phyloP scores from a whole-genome alignment of 2,797 vertebrate species.

The Enoplosus armatus region DNA sequence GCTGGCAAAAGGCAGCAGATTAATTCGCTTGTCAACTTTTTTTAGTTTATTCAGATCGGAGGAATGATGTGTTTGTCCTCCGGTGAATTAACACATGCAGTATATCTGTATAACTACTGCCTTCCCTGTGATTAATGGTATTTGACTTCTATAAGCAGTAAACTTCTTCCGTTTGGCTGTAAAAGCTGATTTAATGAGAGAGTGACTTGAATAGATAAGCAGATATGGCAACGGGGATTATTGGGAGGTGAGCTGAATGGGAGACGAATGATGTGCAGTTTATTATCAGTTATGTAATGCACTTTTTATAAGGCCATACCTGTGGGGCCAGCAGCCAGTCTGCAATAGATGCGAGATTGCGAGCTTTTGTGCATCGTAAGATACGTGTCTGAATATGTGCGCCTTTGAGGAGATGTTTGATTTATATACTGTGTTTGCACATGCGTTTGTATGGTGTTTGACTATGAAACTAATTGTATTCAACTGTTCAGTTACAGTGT shows the following conservation, averaged over 20 bases:
- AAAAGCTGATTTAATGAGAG: slow-evolving; percentile 72
- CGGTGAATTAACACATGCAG: slow-evolving; percentile 73
- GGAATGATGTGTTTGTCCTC: slow-evolving; percentile 71
- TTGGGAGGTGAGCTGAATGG: slow-evolving; percentile 64
- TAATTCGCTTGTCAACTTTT: slow-evolving; percentile 66
- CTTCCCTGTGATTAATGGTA: slow-evolving; percentile 63
- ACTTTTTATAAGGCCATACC: slow-evolving; percentile 64
- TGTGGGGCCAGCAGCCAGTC: slow-evolving; percentile 39
- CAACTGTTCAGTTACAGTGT: slow-evolving; percentile 5
- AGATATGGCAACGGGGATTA: slow-evolving; percentile 61
- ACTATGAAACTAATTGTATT: slow-evolving; percentile 1
- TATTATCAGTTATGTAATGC: slow-evolving; percentile 70
- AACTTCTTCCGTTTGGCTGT: slow-evolving; percentile 70
- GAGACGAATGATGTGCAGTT: slow-evolving; percentile 65
- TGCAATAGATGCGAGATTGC: slow-evolving; percentile 32
- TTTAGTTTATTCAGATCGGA: slow-evolving; percentile 68
- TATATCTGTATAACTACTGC: slow-evolving; percentile 68
- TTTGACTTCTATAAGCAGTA: slow-evolving; percentile 73
- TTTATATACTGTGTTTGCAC: slow-evolving; percentile 9
- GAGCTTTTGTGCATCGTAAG: slow-evolving; percentile 25
- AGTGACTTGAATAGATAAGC: slow-evolving; percentile 74
- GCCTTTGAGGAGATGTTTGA: no score
- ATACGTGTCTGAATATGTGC: no score
- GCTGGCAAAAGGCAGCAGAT: slow-evolving; percentile 71
- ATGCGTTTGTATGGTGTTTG: slow-evolving; percentile 3